Evolutionary conservation across 2,888 invertebrate species (phyloP), one percentile per base, ranked within the genome.

Genomic region (Macropis europaea): DNA sequence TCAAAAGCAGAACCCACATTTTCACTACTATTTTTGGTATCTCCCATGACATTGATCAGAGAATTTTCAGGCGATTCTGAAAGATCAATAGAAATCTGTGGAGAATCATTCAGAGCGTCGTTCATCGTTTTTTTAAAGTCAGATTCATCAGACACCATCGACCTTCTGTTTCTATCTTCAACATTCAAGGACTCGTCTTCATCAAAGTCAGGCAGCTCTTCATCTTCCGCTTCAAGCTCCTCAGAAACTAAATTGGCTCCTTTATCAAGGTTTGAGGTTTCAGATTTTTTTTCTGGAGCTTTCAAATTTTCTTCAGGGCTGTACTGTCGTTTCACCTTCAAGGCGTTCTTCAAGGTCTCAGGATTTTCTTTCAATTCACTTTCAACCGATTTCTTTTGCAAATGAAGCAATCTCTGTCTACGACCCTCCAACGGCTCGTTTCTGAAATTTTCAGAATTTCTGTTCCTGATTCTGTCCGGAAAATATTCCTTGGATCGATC

Each of bases 381-480:
- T 1, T 48, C 32, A 0, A 57, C 15, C 6, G 68, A 57, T 5
- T 69, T 69, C 56, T 69, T 69, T 9, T 15, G 68, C 68, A 67
- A 22, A 1, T 6, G 68, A 0, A 69, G 43, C 48, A 67, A 3
- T 1, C 24, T 43, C 30, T 36, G 30, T 2, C 36, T 34, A 1
- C 11, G 17, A 13, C 15, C 9, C 15, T 1, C 1, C n/a, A 5
- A 17, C 38, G 3, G 22, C 1, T 24, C 54, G 26, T 19, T 15
- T 3, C 2, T 17, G 15, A 50, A 43, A 0, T 3, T 30, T 0
- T 24, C 24, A 0, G 7, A 5, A 3, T 13, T 45, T 1, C 63
- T 28, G 9, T 1, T 19, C 6, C 48, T 48, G 0, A 57, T 9
- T 19, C 15, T 7, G 2, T n/a, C 24, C 9, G 17, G 30, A 1